Base-by-base conservation (phyloP, 2,797 vertebrate species). In the Delichon dasypus region DNA sequence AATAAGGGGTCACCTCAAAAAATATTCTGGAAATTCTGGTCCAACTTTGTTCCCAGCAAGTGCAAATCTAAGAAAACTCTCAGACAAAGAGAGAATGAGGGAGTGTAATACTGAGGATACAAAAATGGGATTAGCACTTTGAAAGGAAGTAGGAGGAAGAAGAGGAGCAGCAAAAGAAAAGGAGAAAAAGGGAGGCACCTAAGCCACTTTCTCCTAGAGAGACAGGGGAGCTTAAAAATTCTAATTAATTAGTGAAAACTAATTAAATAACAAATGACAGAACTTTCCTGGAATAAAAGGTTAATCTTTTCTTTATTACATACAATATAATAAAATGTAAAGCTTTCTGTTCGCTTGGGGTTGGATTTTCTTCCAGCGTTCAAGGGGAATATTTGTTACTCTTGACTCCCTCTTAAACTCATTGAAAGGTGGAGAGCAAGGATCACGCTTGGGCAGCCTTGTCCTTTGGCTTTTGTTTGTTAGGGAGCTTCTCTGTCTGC, bases 181-280 rank as follows among this genome's bases (percentile, higher is more conserved):
- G 82, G 58, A 76, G 71, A 65, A 93, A 95, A 92, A 94, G 57
- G 32, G 57, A 93, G 75, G 51, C 57, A 78, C 85, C 61, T 93
- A 92, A 93, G 74, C 88, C 48, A 88, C 83, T 95, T 75, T 96
- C 91, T 95, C 68, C 84, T 84, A 77, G 71, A 89, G 89, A 96
- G 88, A 82, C 82, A 91, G 64, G 22, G 62, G 55, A 93, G 91
- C 87, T 95, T 93, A 93, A 95, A 94, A 92, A 84, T 81, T 88
- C 85, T 94, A 92, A 96, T 97, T 96, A 95, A 97, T 97, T 96
- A 96, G 92, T 23, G 58, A 91, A 95, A 95, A 91, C 91, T 97
- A 95, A 95, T 97, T 95, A 96, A 96, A 94, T 96, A 93, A 95
- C 92, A 94, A 95, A 89, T 44, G 79, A 77, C 26, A 47, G 74